Evolutionary conservation across 2,888 invertebrate genomes (phyloP).

Genomic region (Homarus gammarus): DNA sequence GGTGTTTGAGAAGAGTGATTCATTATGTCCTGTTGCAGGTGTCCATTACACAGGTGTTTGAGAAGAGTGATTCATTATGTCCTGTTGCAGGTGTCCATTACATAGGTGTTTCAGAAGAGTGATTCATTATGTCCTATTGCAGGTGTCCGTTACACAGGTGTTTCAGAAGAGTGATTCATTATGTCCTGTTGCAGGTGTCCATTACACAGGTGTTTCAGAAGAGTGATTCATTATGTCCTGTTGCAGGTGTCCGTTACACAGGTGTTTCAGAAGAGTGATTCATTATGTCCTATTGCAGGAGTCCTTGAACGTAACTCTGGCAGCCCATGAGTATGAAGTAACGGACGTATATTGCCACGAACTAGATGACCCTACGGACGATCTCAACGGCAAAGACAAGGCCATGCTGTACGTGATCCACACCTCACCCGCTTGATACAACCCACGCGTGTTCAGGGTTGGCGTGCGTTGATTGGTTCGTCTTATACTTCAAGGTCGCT

Average conservation of each 20-base stretch:
- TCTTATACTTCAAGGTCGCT: too few species aligned
- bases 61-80: not conserved
- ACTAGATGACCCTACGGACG: not conserved
- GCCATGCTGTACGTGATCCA: not conserved
- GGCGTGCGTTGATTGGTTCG: too few species aligned
- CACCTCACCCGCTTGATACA: too few species aligned
- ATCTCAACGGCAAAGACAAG: not conserved
- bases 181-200: not conserved
- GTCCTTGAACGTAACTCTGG: constrained; percentile 7
- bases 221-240: not conserved
- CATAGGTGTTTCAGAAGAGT: too few species aligned
- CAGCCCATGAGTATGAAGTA: not conserved
- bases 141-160: too few species aligned
- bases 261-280: too few species aligned
- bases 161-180: not conserved
- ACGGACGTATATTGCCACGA: not conserved
- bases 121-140: not conserved
- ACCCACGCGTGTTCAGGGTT: too few species aligned
- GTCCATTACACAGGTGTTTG: too few species aligned
- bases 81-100: not conserved
- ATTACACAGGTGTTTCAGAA: too few species aligned
- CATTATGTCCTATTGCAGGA: not conserved
- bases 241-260: constrained; percentile 2
- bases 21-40: not conserved
- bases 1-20: too few species aligned